Evolutionary conservation across 2,797 vertebrate genomes (phyloP), one percentile per base, ranked within the genome.

Genomic region (Acanthurus leucopareius): DNA sequence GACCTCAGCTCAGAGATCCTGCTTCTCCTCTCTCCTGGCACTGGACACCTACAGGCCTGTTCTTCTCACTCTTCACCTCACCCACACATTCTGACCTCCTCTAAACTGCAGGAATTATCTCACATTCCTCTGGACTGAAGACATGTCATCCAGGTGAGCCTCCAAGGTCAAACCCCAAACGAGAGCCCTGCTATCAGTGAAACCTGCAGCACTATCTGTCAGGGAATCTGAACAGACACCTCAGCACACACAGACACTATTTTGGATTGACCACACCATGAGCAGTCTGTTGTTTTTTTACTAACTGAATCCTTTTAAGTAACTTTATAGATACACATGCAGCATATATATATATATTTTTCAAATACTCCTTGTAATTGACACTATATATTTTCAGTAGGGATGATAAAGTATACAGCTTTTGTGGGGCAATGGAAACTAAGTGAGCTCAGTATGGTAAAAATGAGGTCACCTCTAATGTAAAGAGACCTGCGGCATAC

Each of bases 381-480:
- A 61, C 48, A 69, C 49, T 74, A 22, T 79, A 52, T 65, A 65
- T 69, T 79, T 79, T 66, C 49, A 71, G 69, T 40, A 51, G 35
- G 56, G 67, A 60, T 38, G 66, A 78, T 69, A 16, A 14, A 25
- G 9, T 71, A 79, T 75, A 76, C 44, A 38, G 32, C 83, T 82
- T 74, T 73, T 82, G 74, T 66, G 35, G 59, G 71, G 75, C 83
- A 87, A 88, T 91, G 91, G 87, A 90, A 93, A 92, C 76, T 82
- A 75, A 83, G 74, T 89, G 87, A 86, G 87, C 76, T 85, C 86
- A 86, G 75, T 79, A 40, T 86, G 86, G 87, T 76, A 84, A 89
- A 80, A 89, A 92, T 93, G 90, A 92, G 88, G 86, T 94, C 86
- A 93, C 73, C 69, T 67, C 59, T 90, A 91, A 94, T 91, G 91